A percentile compares a stretch with the other conserved stretches of the same genome.
Conservation (phyloP, 2,113 vertebrate genomes). For the Pituophis catenifer region DNA sequence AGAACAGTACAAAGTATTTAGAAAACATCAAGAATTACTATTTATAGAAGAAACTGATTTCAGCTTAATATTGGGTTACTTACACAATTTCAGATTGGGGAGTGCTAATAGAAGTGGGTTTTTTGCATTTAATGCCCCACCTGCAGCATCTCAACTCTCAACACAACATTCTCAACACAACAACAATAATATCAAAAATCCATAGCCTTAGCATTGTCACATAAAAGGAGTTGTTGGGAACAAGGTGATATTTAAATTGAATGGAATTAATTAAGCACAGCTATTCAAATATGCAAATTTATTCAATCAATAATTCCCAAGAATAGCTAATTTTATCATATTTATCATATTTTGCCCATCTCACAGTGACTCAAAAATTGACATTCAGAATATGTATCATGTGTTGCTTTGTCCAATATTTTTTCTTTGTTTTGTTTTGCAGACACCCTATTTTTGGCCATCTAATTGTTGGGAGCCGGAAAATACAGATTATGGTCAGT, state of each 20-base stretch:
- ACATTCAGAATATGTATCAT: conserved; percentile 31
- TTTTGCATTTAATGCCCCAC: not conserved
- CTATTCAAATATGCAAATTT: not conserved
- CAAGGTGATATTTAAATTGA: not conserved
- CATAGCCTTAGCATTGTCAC: not conserved
- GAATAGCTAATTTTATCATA: not conserved
- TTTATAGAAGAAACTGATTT: not conserved
- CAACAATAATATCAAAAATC: not conserved
- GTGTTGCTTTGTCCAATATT: conserved; percentile 41
- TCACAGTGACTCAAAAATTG: not conserved
- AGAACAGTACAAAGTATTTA: not conserved
- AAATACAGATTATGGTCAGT: conserved; percentile 97
- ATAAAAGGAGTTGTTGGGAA: not conserved
- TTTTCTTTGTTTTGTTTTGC: conserved; percentile 47
- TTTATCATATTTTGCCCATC: not conserved
- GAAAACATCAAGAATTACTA: not conserved
- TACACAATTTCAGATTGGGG: not conserved
- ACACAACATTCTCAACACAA: not conserved
- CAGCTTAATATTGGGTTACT: not conserved
- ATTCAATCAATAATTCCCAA: not conserved
- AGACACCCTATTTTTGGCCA: conserved; percentile 99
- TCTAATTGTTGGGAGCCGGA: conserved; percentile 98
- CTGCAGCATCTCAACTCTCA: not conserved
- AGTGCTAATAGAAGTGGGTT: not conserved
- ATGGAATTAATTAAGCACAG: not conserved